These are phyloP conservation scores for Nautilus pompilius DNA, from an alignment of 1,140 invertebrate genomes.

Conservation along the genomic window DNA sequence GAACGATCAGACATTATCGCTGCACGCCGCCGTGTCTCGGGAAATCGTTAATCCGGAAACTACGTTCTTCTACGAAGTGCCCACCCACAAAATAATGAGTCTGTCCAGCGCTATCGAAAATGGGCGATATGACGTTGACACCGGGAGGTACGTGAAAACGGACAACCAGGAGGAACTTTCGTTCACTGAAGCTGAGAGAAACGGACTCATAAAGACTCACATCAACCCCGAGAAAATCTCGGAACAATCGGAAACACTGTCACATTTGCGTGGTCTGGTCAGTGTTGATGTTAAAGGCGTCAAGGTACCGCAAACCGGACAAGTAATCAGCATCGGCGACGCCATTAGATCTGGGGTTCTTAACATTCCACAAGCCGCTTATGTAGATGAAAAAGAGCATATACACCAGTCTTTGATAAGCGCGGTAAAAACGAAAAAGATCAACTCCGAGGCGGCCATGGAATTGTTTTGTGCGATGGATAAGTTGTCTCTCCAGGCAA, in stretches of 20 bases:
- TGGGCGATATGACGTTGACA: conserved; percentile 34
- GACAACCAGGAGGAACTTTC: conserved; percentile 34
- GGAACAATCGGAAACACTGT: conserved; percentile 28
- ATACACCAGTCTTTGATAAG: conserved; percentile 28
- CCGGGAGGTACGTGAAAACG: conserved; percentile 35
- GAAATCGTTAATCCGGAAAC: conserved; percentile 73
- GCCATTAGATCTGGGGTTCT: conserved; percentile 37
- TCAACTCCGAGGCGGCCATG: conserved; percentile 56
- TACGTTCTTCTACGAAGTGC: conserved; percentile 40
- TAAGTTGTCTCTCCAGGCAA: conserved; percentile 62
- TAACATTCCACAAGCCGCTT: conserved; percentile 30
- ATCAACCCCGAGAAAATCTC: conserved; percentile 35
- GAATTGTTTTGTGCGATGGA: conserved; percentile 66
- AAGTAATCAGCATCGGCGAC: conserved; percentile 32
- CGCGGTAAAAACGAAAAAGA: conserved; percentile 33
- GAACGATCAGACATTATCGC: conserved; percentile 35
- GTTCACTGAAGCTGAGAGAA: conserved; percentile 34
- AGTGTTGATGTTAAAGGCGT: conserved; percentile 31
- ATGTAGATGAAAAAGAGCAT: conserved; percentile 22
- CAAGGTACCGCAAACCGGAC: conserved; percentile 15
- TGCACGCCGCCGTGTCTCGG: conserved; percentile 70
- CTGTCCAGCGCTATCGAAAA: conserved; percentile 35
- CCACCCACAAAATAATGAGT: conserved; percentile 30
- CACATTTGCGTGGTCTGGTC: conserved; percentile 27
- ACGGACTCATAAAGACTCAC: conserved; percentile 27